Evolutionary conservation across 23 tunicate genomes (phyloP).

Genomic region (Diplosoma virens): DNA sequence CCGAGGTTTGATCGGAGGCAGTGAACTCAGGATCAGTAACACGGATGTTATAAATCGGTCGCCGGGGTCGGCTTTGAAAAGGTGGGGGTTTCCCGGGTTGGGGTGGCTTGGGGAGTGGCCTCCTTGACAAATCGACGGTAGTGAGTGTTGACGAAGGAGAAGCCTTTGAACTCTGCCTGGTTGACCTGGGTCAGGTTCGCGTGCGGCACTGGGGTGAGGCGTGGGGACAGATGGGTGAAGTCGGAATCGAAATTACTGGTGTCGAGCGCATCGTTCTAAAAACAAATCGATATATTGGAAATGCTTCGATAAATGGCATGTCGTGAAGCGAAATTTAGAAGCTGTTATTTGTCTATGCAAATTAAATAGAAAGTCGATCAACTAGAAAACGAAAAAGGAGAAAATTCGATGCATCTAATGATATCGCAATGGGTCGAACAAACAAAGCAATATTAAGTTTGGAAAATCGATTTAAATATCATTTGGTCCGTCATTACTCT

Average conservation of each 20-base stretch:
- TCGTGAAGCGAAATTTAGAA: background rate
- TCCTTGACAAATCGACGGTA: conserved; percentile 27
- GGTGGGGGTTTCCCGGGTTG: conserved; percentile 9
- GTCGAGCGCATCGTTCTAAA: conserved; percentile 61
- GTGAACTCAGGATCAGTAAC: background rate
- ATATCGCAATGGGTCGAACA: no score
- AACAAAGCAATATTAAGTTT: no score
- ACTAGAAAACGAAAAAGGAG: no score
- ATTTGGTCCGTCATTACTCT: no score
- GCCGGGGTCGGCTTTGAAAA: conserved; percentile 36
- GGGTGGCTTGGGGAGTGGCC: conserved; percentile 5
- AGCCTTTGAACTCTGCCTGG: conserved; percentile 81
- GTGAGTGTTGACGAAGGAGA: conserved; percentile 76
- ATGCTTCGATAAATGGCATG: background rate
- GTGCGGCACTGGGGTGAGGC: conserved; percentile 65
- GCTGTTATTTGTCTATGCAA: background rate
- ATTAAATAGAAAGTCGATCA: no score
- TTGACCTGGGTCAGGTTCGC: conserved; percentile 66
- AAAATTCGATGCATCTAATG: no score
- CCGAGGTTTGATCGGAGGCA: background rate
- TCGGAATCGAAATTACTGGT: conserved; percentile 94
- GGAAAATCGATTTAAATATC: no score
- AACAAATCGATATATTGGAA: background rate
- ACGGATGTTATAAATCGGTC: conserved; percentile 9
- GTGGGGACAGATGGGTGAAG: conserved; percentile 73